Base-by-base conservation (phyloP, 2,797 vertebrate genomes). In the Premnoplex brunnescens region DNA sequence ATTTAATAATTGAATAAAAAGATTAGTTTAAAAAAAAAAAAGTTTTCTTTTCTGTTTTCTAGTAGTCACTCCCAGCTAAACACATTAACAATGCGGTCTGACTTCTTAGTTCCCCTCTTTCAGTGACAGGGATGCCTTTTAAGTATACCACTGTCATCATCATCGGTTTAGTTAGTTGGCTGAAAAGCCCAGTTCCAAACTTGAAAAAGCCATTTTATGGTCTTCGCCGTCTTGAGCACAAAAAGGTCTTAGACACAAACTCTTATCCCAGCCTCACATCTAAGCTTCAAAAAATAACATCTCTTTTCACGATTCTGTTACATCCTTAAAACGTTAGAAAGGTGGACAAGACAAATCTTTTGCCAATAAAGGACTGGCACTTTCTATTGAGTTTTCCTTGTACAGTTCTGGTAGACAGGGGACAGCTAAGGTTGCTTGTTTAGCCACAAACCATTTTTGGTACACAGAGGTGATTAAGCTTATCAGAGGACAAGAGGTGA, bases 1-100 rank as follows among this genome's bases (percentile, higher is more conserved):
- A 97, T 97, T 96, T 96, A 96, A 97, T 39, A 94, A 82, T 23
- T 90, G 48, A 97, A 97, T 96, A 93, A 97, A 96, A 94, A 74
- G 1, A 80, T 91, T 96, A 37, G 81, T 84, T 56, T 3, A 36
- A 87, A 72, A 58, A 51, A n/a, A 32, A 54, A 46, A 37, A 34
- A 23, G n/a, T 75, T 75, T 91, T 49, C 0, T 2, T 69, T 84
- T 88, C n/a, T 90, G 0, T 93, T 94, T 91, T 82, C 21, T 14
- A 22, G 18, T 36, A 56, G 26, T 43, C 26, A 16, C 36, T 76
- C 63, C 56, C 30, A 83, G 30, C 46, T n/a, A 32, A 32, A 19
- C 8, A 75, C 36, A 23, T 5, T 17, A 17, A 41, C 34, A 36
- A 0, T 1, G 12, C 9, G 36, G 9, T 78, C 41, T 85, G 66